Evolutionary conservation across 2,113 vertebrate species (phyloP).

Genomic region (Scophthalmus maximus): DNA sequence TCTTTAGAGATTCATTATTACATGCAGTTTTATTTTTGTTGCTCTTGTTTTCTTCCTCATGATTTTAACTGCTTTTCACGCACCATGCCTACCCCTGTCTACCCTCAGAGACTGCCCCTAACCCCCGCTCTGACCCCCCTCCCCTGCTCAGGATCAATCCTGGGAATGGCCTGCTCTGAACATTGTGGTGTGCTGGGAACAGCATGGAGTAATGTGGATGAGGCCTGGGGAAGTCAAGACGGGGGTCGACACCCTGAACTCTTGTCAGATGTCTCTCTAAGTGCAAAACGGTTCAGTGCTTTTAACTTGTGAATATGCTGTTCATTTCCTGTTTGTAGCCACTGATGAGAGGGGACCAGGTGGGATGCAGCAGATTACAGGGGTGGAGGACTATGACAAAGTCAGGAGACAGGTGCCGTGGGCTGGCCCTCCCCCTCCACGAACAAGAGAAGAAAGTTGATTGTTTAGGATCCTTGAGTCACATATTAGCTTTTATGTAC

Average conservation of each 20-base stretch:
- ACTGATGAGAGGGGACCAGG: constrained; percentile 68
- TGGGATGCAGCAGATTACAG: constrained; percentile 58
- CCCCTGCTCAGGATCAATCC: constrained; percentile 61
- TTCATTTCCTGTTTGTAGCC: constrained; percentile 72
- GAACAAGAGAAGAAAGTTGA: constrained; percentile 45
- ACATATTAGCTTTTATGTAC: constrained; percentile 67
- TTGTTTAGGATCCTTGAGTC: constrained; percentile 61
- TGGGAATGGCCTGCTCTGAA: constrained; percentile 74
- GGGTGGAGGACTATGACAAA: constrained; percentile 37
- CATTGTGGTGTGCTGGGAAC: constrained; percentile 83
- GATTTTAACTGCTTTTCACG: constrained; percentile 74
- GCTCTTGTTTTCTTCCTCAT: constrained; percentile 48
- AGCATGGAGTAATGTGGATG: constrained; percentile 83
- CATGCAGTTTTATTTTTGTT: constrained; percentile 21
- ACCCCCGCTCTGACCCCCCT: constrained; percentile 46
- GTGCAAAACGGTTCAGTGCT: constrained; percentile 79
- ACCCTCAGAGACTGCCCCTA: constrained; percentile 39
- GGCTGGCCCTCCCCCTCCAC: constrained; percentile 48
- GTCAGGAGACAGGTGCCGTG: constrained; percentile 42
- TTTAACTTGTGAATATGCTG: constrained; percentile 74
- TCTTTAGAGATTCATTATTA: constrained; percentile 55
- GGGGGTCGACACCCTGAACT: constrained; percentile 53
- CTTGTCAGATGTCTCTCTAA: constrained; percentile 70
- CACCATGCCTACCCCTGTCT: constrained; percentile 46
- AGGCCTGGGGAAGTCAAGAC: constrained; percentile 66